Percentiles rank a stretch among this genome's conserved stretches.
Evolutionary conservation across 2,797 vertebrate species (phyloP).

Genomic region (Acomys russatus): DNA sequence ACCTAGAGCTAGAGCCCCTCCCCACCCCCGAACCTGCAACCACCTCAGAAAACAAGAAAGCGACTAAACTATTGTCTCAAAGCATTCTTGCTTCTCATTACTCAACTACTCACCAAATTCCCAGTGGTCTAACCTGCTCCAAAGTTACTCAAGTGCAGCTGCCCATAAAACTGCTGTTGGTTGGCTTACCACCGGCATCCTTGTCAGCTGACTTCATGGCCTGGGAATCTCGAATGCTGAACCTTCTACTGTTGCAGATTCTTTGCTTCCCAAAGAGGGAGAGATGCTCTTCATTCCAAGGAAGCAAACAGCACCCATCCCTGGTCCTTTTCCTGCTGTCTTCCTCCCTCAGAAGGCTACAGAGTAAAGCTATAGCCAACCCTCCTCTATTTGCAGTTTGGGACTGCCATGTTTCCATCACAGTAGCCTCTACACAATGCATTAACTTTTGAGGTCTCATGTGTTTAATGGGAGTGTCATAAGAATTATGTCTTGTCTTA

Average conservation of each 20-base stretch:
- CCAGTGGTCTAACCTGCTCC: background rate
- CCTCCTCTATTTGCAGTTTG: background rate
- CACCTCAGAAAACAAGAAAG: background rate
- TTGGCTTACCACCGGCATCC: background rate
- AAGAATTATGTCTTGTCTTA: background rate
- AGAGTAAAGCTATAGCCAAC: background rate
- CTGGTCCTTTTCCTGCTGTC: background rate
- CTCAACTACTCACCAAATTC: slow-evolving; percentile 50
- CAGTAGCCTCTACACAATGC: background rate
- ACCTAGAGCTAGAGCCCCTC: background rate
- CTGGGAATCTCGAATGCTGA: slow-evolving; percentile 23
- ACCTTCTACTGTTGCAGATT: background rate
- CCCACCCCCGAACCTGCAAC: background rate
- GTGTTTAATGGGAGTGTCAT: background rate
- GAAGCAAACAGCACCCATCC: background rate
- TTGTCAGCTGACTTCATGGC: background rate
- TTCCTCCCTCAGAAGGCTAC: background rate
- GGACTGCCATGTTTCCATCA: background rate
- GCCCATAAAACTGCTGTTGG: background rate
- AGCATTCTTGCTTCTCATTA: slow-evolving; percentile 6
- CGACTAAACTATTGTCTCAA: slow-evolving; percentile 15
- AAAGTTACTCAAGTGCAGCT: background rate
- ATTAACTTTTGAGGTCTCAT: background rate
- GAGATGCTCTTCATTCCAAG: background rate
- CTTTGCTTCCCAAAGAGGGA: background rate